Evolutionary conservation across 1,140 invertebrate genomes (phyloP), one percentile per base, ranked within the genome.

Genomic region (Drosophila navojoa): DNA sequence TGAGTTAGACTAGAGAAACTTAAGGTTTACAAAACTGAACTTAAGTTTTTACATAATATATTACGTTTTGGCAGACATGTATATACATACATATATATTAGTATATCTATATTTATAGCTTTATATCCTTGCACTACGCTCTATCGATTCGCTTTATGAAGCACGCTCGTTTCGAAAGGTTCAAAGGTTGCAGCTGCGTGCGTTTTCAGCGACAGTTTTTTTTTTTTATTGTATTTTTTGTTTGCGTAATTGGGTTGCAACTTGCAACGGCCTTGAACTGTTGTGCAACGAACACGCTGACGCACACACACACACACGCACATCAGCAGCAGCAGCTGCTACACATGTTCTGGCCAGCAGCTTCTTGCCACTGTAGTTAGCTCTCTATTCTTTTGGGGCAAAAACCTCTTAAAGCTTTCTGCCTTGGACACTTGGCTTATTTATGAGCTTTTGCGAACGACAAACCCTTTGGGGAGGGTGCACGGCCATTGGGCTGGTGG

Each of bases 191-290:
- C 57, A 44, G 63, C 15, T 63, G 42, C 45, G 10, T 50, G n/a
- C 11, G 38, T 55, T 57, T 60, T 72, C 53, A 68, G 44, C 71
- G 35, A 45, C 55, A 68, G 1, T 44, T 86, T 85, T 45, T 87
- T 86, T 32, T 32, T 7, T 32, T n/a, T n/a, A n/a, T n/a, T n/a
- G n/a, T n/a, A n/a, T n/a, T n/a, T 87, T 86, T 32, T 6, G 0
- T 32, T 87, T 87, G 82, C 82, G 82, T 89, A 89, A 87, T 89
- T 87, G 82, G 84, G 79, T 82, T 82, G 82, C 44, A 57, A 66
- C 59, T 10, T 35, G 22, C 38, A 47, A 64, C 87, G 84, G 81
- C 82, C 82, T 86, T 86, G 82, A 86, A 86, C 82, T 82, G 81
- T 76, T 87, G 77, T 66, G 55, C 73, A 72, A 79, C 63, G 67